Evolutionary conservation across 30 jellyfish, hydroid and myxozoan species (phyloP).

Genomic region (Pelagia noctiluca): DNA sequence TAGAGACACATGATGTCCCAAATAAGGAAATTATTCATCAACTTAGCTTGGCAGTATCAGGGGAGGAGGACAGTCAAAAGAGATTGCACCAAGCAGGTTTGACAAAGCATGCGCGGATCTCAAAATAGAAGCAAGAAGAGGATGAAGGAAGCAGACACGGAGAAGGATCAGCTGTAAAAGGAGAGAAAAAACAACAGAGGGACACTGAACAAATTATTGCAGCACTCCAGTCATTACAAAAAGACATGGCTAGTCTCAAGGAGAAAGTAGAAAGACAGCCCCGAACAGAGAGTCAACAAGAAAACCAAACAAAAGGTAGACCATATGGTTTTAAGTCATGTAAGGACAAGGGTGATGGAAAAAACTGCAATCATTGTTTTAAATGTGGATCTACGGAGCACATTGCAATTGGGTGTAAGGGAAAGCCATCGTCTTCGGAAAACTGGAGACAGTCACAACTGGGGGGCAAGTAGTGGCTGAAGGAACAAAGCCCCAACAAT

Average conservation of each 20-base stretch:
- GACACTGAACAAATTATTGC: conserved; percentile 17
- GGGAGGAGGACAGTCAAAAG: conserved; percentile 46
- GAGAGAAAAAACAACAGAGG: conserved; percentile 4
- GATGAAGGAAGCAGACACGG: not conserved
- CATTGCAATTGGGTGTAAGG: conserved; percentile 30
- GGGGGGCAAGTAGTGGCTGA: conserved; percentile 41
- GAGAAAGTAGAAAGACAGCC: conserved; percentile 8
- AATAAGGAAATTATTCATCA: conserved; percentile 42
- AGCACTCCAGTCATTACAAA: conserved; percentile 37
- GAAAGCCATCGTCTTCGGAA: conserved; percentile 10
- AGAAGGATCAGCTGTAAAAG: conserved; percentile 13
- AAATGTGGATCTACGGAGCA: conserved; percentile 33
- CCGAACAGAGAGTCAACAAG: not conserved
- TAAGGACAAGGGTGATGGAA: conserved; percentile 25
- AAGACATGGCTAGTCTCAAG: conserved; percentile 31
- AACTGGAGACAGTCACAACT: conserved; percentile 40
- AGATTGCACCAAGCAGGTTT: conserved; percentile 24
- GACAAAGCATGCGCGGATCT: conserved; percentile 8
- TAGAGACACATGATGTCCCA: conserved; percentile 15
- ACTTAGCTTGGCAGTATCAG: conserved; percentile 30
- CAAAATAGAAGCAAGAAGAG: not conserved
- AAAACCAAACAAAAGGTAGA: not conserved
- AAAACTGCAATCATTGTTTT: conserved; percentile 41
- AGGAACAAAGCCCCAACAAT: conserved; percentile 1
- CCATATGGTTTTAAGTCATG: conserved; percentile 23